Evolutionary conservation across 2,888 invertebrate genomes (phyloP).

Genomic region (Ptychoptera albimana): DNA sequence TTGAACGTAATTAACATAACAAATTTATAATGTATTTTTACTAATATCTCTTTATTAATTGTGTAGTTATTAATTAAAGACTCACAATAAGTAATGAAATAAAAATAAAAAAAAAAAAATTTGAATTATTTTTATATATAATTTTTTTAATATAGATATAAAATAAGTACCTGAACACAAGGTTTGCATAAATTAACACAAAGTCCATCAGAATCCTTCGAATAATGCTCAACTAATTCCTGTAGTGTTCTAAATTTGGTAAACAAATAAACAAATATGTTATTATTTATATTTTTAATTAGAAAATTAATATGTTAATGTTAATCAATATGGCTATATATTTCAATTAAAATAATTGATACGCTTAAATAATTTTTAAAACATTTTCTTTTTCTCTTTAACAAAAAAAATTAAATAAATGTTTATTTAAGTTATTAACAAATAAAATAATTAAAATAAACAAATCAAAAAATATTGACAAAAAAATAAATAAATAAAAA

Average conservation of each 20-base stretch:
- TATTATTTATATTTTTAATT: background rate
- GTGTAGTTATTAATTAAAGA: too few species aligned
- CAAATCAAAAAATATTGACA: background rate
- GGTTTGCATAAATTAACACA: constrained; percentile 94
- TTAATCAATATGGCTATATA: constrained; percentile 1
- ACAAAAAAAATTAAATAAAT: background rate
- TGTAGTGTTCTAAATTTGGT: constrained; percentile 57
- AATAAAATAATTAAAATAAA: background rate
- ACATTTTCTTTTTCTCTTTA: too few species aligned
- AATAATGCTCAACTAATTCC: constrained; percentile 95
- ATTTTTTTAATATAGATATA: background rate
- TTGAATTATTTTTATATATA: background rate
- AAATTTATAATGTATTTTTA: too few species aligned
- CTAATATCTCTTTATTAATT: too few species aligned
- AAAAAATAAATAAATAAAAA: background rate
- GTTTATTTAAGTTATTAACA: background rate
- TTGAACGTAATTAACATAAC: too few species aligned
- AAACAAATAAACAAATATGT: too few species aligned
- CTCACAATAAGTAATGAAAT: too few species aligned
- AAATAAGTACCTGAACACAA: constrained; percentile 68
- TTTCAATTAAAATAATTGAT: constrained; percentile 1
- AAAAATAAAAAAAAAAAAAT: too few species aligned
- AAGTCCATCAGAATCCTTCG: constrained; percentile 93
- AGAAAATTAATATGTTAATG: constrained; percentile 1
- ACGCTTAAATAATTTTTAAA: too few species aligned